Evolutionary conservation across 1,140 invertebrate genomes (phyloP).

Genomic region (Tetramorium parvispinum): DNA sequence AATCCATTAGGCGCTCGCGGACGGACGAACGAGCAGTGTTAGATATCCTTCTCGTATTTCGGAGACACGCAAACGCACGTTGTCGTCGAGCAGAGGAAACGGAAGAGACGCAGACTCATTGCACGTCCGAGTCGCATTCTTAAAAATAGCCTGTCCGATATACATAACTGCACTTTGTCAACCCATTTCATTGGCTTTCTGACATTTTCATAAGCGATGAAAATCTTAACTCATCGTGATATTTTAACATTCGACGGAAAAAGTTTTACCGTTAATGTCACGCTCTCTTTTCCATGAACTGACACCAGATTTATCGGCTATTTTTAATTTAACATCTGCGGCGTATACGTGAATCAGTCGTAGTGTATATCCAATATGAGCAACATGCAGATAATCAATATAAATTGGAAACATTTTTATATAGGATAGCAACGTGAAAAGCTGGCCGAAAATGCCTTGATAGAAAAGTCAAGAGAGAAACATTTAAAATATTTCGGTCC

Average conservation of each 20-base stretch:
- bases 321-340: not conserved
- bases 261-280: not conserved
- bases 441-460: not conserved
- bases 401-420: not conserved
- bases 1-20: conserved; percentile 69
- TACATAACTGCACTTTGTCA: not conserved
- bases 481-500: conserved; percentile 23
- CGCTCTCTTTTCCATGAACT: not conserved
- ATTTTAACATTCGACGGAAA: not conserved
- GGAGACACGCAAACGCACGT: conserved; percentile 4
- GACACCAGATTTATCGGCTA: not conserved
- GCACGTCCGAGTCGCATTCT: conserved; percentile 10
- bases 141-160: not conserved
- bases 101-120: conserved; percentile 24
- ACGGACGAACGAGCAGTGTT: conserved; percentile 46
- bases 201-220: not conserved
- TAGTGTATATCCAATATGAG: not conserved
- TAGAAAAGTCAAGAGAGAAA: not conserved
- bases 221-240: not conserved
- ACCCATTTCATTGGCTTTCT: not conserved
- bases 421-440: not conserved
- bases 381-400: not conserved
- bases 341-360: not conserved
- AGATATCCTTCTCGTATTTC: conserved; percentile 59
- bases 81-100: conserved; percentile 19